A percentile compares a stretch with the other conserved stretches of the same genome.
These are phyloP conservation scores for Xyliphius kryptos DNA, from an alignment of 2,113 vertebrate genomes.

Conservation along the genomic window DNA sequence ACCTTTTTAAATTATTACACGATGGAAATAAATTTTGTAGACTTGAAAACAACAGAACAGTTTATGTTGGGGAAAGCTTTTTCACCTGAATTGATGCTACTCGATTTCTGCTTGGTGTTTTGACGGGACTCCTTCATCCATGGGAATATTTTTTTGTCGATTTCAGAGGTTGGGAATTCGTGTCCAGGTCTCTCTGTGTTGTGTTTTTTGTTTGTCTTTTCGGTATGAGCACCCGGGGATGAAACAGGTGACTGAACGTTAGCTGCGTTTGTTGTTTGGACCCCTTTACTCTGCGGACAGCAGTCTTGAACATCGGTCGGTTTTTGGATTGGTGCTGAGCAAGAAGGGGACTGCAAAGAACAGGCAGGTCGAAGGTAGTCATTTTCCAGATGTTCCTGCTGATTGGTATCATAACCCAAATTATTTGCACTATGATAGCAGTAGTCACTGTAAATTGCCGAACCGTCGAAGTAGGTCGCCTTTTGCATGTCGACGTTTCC, in stretches of 20 bases:
- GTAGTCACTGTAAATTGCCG: conserved; percentile 97
- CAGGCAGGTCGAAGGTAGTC: conserved; percentile 94
- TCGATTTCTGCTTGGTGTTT: conserved; percentile 95
- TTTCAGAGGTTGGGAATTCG: conserved; percentile 72
- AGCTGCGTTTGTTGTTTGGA: conserved; percentile 70
- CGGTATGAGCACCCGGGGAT: conserved; percentile 75
- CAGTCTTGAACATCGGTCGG: conserved; percentile 81
- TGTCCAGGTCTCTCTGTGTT: conserved; percentile 75
- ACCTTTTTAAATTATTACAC: too few species aligned
- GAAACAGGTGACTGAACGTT: conserved; percentile 71
- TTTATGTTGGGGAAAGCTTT: not conserved
- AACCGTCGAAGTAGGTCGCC: conserved; percentile 98
- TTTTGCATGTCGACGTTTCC: conserved; percentile 99
- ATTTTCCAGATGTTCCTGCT: conserved; percentile 92
- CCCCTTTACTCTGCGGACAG: conserved; percentile 79
- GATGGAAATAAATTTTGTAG: not conserved
- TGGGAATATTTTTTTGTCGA: conserved; percentile 92
- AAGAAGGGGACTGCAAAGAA: conserved; percentile 86
- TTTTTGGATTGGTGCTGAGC: conserved; percentile 79
- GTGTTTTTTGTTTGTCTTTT: conserved; percentile 79
- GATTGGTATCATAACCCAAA: conserved; percentile 95
- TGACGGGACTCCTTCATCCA: conserved; percentile 99
- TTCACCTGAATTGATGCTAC: conserved; percentile 94
- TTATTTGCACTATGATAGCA: conserved; percentile 97
- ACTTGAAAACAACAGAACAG: too few species aligned